phyloP scores from a whole-genome alignment of 2,888 invertebrate genomes.

The Brachynemurus nebulosus region DNA sequence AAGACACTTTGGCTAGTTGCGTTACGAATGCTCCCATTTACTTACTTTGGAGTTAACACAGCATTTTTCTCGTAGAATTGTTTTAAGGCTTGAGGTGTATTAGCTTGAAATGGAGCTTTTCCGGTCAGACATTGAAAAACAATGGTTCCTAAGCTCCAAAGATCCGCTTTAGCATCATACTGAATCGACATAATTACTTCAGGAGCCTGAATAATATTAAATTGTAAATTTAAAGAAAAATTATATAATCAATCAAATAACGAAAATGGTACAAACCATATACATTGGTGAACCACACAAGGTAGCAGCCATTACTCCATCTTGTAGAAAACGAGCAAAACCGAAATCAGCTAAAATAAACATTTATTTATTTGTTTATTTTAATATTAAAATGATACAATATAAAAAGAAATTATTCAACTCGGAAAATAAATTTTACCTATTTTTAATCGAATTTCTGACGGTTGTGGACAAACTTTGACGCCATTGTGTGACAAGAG shows the following conservation, averaged over 20 bases:
- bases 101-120: slow-evolving; percentile 96
- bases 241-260: background rate
- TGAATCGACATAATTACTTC: slow-evolving; percentile 99
- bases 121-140: slow-evolving; percentile 92
- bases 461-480: slow-evolving; percentile 49
- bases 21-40: no score
- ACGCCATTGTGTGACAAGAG: slow-evolving; percentile 73
- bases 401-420: background rate
- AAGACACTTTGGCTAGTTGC: no score
- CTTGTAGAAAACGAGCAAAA: slow-evolving; percentile 94
- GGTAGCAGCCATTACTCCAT: slow-evolving; percentile 99
- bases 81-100: slow-evolving; percentile 94
- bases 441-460: slow-evolving; percentile 88
- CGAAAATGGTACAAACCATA: slow-evolving; percentile 52
- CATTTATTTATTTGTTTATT: background rate
- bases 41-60: slow-evolving; percentile 78
- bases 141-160: slow-evolving; percentile 98
- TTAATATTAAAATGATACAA: background rate
- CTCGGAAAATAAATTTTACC: slow-evolving; percentile 38
- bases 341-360: slow-evolving; percentile 87
- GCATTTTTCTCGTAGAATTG: slow-evolving; percentile 93
- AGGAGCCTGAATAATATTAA: slow-evolving; percentile 56
- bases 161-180: slow-evolving; percentile 97
- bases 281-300: slow-evolving; percentile 99
- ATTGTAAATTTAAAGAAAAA: background rate